phyloP scores from a whole-genome alignment of 2,113 vertebrate species.

The Chunga burmeisteri region DNA sequence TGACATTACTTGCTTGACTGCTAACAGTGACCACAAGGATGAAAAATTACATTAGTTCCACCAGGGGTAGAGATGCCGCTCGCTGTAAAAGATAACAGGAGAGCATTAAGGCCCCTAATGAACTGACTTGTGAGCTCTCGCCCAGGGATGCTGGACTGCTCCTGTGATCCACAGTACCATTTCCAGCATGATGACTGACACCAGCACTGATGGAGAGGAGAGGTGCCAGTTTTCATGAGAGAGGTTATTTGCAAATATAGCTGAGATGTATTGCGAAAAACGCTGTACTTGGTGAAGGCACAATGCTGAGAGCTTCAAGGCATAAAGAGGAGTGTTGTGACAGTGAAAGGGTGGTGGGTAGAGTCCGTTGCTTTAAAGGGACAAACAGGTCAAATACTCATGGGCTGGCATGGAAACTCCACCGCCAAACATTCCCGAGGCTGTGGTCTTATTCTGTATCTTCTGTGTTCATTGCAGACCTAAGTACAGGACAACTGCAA shows the following conservation, averaged over 20 bases:
- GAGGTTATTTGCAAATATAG: background rate
- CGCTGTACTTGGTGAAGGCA: background rate
- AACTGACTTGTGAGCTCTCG: background rate
- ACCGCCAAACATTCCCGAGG: background rate
- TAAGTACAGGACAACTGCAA: background rate
- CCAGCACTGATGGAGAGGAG: background rate
- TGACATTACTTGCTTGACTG: background rate
- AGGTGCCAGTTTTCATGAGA: background rate
- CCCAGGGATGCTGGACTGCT: background rate
- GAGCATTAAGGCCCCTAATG: background rate
- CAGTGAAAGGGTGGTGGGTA: background rate
- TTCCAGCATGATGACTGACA: background rate
- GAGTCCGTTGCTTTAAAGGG: background rate
- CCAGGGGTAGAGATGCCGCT: background rate
- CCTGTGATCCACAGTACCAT: background rate
- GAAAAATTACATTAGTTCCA: constrained; percentile 40
- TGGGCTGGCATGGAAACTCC: background rate
- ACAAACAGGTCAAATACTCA: background rate
- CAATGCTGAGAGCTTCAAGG: background rate
- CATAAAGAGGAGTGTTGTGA: background rate
- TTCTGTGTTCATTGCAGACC: background rate
- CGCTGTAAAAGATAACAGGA: background rate
- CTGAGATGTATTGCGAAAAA: background rate
- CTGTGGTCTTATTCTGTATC: background rate
- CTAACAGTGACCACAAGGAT: background rate